phyloP scores from a whole-genome alignment of 2,113 vertebrate species.

The Sprattus sprattus region DNA sequence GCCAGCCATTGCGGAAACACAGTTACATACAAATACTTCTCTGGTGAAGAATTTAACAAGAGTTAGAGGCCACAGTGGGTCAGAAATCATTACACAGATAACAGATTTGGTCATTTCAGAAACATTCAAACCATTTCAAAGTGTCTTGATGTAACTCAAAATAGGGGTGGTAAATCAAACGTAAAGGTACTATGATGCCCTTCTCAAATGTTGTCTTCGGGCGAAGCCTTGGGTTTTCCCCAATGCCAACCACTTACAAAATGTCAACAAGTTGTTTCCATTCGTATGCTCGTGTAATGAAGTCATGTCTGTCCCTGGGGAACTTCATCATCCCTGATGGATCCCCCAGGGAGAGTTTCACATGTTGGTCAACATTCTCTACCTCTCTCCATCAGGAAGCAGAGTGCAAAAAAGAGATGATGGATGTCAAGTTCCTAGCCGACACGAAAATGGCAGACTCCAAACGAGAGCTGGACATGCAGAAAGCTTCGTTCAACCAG shows the following conservation, averaged over 20 bases:
- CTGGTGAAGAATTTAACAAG: no score
- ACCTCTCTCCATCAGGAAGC: slow-evolving; percentile 77
- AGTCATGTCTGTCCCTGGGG: not conserved
- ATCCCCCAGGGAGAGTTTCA: not conserved
- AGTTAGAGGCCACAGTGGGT: no score
- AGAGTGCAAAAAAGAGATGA: slow-evolving; percentile 91
- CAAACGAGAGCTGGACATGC: slow-evolving; percentile 86
- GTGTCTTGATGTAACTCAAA: not conserved
- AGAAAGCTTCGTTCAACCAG: slow-evolving; percentile 89
- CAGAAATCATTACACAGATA: not conserved
- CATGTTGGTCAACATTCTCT: not conserved
- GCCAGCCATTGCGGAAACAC: no score
- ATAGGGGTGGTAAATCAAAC: not conserved
- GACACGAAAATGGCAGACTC: slow-evolving; percentile 95
- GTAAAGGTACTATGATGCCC: not conserved
- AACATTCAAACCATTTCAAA: not conserved
- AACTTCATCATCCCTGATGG: not conserved
- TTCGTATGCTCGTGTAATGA: not conserved
- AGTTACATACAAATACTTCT: no score
- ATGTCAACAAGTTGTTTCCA: not conserved
- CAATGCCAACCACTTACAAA: not conserved
- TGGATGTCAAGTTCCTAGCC: slow-evolving; percentile 89
- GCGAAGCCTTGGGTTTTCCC: not conserved
- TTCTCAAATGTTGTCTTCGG: no score
- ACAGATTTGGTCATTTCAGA: not conserved